Evolutionary conservation across 1,140 invertebrate species (phyloP), one percentile per base, ranked within the genome.

Genomic region (Odontomachus brunneus): DNA sequence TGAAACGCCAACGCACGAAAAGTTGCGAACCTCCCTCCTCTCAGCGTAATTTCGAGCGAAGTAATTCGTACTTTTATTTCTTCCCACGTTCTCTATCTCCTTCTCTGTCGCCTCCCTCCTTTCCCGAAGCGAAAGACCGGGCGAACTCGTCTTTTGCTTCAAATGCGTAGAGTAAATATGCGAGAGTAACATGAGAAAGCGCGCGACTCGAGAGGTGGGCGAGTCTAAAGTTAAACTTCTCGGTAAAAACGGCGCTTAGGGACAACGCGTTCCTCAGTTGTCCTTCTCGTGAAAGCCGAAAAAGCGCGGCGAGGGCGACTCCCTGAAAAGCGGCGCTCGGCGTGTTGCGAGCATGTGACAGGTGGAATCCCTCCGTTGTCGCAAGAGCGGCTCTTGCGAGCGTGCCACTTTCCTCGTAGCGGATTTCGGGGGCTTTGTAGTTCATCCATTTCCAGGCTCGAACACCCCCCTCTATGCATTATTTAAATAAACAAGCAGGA

Each of bases 401-500:
- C 65, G 29, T 51, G 63, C 33, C 44, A 78, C 82, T 66, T 44
- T 63, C 60, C 57, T 66, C 78, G 82, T 86, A 84, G 88, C 90
- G 91, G 91, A 93, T 93, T 92, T 92, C 85, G 71, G 86, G n/a
- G 88, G 91, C 92, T 93, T 93, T 93, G 90, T 92, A 93, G 92
- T 93, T 78, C 93, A 93, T 94, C 91, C 88, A 94, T 94, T 93
- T 91, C 80, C 91, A 83, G 26, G 72, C 84, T 84, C 84, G 71
- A 89, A 66, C 82, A 67, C 84, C 49, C 82, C 65, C 60, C 53
- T 73, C 84, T 82, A 71, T 92, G 89, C 91, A 93, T 94, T 93
- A 94, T 94, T 94, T 94, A 94, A 94, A 94, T 94, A 94, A 94
- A 94, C 93, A 94, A 91, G 90, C 59, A 72, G 65, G 33, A 12